These are phyloP conservation scores for Dryadula phaetusa DNA, from an alignment of 2,888 invertebrate genomes.

Conservation along the genomic window DNA sequence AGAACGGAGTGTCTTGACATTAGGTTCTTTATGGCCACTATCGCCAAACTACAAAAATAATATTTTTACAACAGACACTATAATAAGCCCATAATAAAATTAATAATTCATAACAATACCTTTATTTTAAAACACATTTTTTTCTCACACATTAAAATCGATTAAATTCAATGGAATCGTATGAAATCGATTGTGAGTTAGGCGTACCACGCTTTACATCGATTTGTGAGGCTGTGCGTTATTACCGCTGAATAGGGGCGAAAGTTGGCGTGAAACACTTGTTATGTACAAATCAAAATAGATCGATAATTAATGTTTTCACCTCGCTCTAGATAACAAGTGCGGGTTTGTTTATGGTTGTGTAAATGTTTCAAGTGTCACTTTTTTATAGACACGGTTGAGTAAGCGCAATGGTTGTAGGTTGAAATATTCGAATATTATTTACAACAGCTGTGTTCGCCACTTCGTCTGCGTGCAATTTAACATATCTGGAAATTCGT, in stretches of 20 bases:
- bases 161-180: conserved; percentile 3
- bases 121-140: not conserved
- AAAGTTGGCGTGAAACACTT: conserved; percentile 16
- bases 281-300: conserved; percentile 17
- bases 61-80: too few relatives aligned
- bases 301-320: conserved; percentile 43
- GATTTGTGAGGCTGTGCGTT: conserved; percentile 5
- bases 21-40: too few relatives aligned
- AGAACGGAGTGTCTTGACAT: too few relatives aligned
- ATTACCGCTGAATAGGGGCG: conserved; percentile 20
- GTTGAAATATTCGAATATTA: too few relatives aligned
- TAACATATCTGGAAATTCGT: too few relatives aligned
- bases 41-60: too few relatives aligned
- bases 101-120: not conserved
- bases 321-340: conserved; percentile 48
- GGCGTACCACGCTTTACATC: not conserved
- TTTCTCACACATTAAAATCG: conserved; percentile 5
- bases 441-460: too few relatives aligned
- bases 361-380: conserved; percentile 2
- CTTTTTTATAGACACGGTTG: conserved; percentile 5
- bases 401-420: not conserved
- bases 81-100: not conserved
- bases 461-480: too few relatives aligned
- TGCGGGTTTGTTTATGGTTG: conserved; percentile 32
- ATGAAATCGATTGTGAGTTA: conserved; percentile 3